A percentile compares a stretch with the other conserved stretches of the same genome.
Conservation (phyloP, 2,888 invertebrate species). For the Altica lythri region DNA sequence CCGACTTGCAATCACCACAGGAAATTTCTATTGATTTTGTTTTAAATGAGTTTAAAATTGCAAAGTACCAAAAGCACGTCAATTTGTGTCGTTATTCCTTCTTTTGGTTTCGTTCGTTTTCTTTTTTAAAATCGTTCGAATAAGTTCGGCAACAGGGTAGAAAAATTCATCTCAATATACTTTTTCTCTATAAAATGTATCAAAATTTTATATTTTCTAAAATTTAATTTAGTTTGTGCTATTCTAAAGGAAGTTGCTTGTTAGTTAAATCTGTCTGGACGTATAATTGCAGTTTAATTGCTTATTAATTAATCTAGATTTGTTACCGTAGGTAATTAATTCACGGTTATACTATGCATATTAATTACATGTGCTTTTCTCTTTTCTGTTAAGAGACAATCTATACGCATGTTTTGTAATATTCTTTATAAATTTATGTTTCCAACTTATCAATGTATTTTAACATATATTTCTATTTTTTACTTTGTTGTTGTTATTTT, state of each 20-base stretch:
- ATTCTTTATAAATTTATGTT: background rate
- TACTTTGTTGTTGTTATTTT: no score
- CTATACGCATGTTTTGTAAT: background rate
- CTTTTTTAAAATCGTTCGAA: constrained; percentile 12
- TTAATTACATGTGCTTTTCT: no score
- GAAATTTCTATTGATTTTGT: constrained; percentile 25
- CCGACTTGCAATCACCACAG: constrained; percentile 22
- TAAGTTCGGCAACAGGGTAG: constrained; percentile 8
- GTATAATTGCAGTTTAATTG: no score
- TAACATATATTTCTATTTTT: background rate
- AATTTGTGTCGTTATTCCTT: constrained; percentile 24
- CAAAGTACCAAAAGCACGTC: constrained; percentile 24
- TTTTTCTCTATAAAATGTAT: background rate
- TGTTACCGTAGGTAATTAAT: no score
- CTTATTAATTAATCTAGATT: no score
- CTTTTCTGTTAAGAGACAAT: no score
- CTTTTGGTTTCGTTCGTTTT: constrained; percentile 17
- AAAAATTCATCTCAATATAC: background rate
- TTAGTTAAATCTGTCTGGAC: no score
- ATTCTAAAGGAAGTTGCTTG: no score
- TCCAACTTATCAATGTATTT: background rate
- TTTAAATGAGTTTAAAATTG: constrained; percentile 25
- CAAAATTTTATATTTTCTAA: background rate
- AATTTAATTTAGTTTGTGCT: no score
- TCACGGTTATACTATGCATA: no score